phyloP scores from a whole-genome alignment of 1,140 invertebrate species.

The Odontomachus brunneus region DNA sequence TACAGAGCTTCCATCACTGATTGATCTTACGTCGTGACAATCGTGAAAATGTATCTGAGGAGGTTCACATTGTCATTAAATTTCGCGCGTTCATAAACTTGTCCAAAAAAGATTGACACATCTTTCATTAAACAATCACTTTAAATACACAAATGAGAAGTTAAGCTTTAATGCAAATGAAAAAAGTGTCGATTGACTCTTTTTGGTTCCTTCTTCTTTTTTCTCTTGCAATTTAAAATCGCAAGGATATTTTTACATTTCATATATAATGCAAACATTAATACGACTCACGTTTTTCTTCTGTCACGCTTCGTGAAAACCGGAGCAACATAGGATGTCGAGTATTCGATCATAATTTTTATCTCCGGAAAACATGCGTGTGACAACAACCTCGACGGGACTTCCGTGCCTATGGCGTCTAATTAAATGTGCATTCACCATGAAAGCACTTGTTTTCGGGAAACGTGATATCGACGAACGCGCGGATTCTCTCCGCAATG shows the following conservation, averaged over 20 bases:
- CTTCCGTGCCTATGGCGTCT: constrained; percentile 7
- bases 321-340: not conserved
- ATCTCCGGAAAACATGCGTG: not conserved
- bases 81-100: no score
- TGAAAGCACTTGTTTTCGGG: constrained; percentile 22
- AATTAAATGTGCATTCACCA: constrained; percentile 38
- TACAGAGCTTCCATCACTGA: no score
- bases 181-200: no score
- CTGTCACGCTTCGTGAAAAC: not conserved
- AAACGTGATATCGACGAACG: constrained; percentile 62
- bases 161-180: no score
- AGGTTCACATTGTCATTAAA: no score
- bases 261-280: not conserved
- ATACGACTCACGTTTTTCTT: not conserved
- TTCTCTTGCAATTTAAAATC: not conserved
- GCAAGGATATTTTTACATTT: not conserved
- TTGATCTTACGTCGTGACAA: no score
- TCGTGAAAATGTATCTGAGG: no score
- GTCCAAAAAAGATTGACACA: no score
- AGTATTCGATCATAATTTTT: constrained; percentile 3
- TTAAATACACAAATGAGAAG: no score
- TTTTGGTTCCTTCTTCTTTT: not conserved
- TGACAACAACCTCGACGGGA: constrained; percentile 13
- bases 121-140: no score
- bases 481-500: constrained; percentile 26